Evolutionary conservation across 1,140 invertebrate species (phyloP).

Genomic region (Microplitis demolitor): DNA sequence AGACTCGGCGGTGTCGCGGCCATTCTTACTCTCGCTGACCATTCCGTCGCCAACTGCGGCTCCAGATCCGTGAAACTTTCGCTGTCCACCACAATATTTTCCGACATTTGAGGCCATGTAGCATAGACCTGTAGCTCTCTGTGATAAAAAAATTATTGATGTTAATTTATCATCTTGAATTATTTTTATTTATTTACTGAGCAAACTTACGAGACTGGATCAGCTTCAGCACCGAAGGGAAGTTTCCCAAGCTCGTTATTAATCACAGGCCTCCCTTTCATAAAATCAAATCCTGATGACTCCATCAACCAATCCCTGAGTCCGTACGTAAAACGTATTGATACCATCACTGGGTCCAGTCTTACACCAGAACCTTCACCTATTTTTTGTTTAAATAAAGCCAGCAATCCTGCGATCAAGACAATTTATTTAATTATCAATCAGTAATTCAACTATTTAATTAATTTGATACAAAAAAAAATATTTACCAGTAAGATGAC

Average conservation of each 20-base stretch:
- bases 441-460: no score
- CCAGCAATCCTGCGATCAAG: slow-evolving; percentile 66
- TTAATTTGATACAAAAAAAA: slow-evolving; percentile 7
- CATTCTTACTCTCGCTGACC: slow-evolving; percentile 71
- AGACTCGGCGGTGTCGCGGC: slow-evolving; percentile 68
- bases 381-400: slow-evolving; percentile 81
- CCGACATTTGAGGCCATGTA: slow-evolving; percentile 86
- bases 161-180: slow-evolving; percentile 10
- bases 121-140: slow-evolving; percentile 79
- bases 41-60: slow-evolving; percentile 81
- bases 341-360: slow-evolving; percentile 72
- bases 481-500: slow-evolving; percentile 72
- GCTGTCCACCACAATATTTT: slow-evolving; percentile 86
- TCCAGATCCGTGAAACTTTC: slow-evolving; percentile 87
- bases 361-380: slow-evolving; percentile 62
- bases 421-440: neutral
- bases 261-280: slow-evolving; percentile 66
- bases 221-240: slow-evolving; percentile 83
- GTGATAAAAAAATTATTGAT: slow-evolving; percentile 44
- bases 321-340: slow-evolving; percentile 82
- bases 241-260: slow-evolving; percentile 67
- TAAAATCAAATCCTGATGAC: slow-evolving; percentile 74
- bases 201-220: slow-evolving; percentile 71
- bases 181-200: neutral
- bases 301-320: slow-evolving; percentile 76